These are phyloP conservation scores for Drosophila melanogaster DNA, from an alignment of 1,140 invertebrate genomes.

Conservation along the genomic window DNA sequence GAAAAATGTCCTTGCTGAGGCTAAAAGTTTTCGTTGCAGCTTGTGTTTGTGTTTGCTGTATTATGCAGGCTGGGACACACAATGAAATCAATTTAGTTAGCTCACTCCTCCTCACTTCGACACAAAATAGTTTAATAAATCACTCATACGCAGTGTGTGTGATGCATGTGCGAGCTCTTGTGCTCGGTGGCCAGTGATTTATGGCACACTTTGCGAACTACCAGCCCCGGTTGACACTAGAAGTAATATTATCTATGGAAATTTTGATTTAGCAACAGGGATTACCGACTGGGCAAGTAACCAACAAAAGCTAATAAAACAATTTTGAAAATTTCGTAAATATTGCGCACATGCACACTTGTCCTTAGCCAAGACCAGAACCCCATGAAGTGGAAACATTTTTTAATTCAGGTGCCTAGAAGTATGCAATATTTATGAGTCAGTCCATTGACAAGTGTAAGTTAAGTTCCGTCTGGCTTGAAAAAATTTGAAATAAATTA, in stretches of 20 bases:
- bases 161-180: slow-evolving; percentile 13
- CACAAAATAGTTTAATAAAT: slow-evolving; percentile 67
- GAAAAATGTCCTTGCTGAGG: slow-evolving; percentile 53
- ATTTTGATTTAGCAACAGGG: slow-evolving; percentile 43
- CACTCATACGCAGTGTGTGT: slow-evolving; percentile 75
- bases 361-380: slow-evolving; percentile 9
- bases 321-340: slow-evolving; percentile 11
- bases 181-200: slow-evolving; percentile 56
- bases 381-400: background rate
- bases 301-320: slow-evolving; percentile 32
- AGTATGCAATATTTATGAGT: slow-evolving; percentile 9
- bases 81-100: slow-evolving; percentile 70
- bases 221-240: slow-evolving; percentile 17
- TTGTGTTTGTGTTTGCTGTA: slow-evolving; percentile 52
- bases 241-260: slow-evolving; percentile 49
- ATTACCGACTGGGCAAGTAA: slow-evolving; percentile 20
- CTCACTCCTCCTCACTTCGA: slow-evolving; percentile 13
- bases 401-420: background rate
- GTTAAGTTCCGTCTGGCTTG: too few species aligned
- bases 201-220: slow-evolving; percentile 47
- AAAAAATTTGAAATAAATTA: too few species aligned
- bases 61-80: slow-evolving; percentile 57
- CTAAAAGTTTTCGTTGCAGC: slow-evolving; percentile 46
- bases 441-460: background rate
- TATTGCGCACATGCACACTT: background rate